Evolutionary conservation across 2,888 invertebrate genomes (phyloP).

Genomic region (Ellobium chinense): DNA sequence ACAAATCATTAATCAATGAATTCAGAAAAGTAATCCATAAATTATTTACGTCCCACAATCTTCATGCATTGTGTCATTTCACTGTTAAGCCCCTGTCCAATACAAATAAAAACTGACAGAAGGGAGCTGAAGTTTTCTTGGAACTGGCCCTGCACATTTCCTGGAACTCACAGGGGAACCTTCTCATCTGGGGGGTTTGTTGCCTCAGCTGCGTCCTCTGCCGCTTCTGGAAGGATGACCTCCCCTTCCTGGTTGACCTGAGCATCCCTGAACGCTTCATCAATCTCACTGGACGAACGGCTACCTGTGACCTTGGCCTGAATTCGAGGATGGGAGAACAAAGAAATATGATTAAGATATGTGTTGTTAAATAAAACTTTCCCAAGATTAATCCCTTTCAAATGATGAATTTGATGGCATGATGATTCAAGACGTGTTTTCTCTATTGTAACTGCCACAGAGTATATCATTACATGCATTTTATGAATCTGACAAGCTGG

Average conservation of each 20-base stretch:
- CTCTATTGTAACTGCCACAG: no score
- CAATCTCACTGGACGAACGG: conserved; percentile 72
- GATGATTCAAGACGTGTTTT: no score
- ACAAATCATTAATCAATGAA: no score
- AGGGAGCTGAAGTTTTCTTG: no score
- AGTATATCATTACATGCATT: no score
- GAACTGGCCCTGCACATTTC: no score
- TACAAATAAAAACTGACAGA: neutral
- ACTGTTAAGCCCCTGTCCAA: neutral
- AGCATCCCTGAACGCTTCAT: conserved; percentile 57
- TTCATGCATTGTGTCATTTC: no score
- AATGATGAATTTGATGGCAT: no score
- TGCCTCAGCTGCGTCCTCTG: conserved; percentile 44
- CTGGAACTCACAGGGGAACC: conserved; percentile 55
- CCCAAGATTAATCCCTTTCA: no score
- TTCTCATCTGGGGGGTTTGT: conserved; percentile 63
- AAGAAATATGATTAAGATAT: neutral
- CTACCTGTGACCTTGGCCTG: conserved; percentile 75
- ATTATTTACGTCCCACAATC: no score
- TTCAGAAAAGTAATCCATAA: no score
- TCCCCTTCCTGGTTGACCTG: conserved; percentile 37
- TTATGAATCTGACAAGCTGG: no score
- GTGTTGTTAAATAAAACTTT: neutral
- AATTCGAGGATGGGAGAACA: neutral
- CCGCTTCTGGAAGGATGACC: conserved; percentile 47